Evolutionary conservation across 2,113 vertebrate species (phyloP).

Genomic region (Chionodraco myersi): DNA sequence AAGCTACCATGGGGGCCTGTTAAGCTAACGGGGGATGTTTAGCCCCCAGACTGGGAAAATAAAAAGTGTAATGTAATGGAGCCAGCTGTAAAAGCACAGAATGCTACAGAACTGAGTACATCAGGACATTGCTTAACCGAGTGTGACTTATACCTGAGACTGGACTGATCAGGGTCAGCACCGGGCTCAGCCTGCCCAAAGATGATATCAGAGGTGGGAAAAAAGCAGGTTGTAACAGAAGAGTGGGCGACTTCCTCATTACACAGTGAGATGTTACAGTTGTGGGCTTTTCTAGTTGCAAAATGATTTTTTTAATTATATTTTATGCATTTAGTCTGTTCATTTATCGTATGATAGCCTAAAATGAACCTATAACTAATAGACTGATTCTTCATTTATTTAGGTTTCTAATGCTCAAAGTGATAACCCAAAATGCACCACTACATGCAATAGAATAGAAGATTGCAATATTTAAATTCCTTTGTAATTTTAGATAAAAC

Average conservation of each 20-base stretch:
- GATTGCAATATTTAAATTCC: neutral
- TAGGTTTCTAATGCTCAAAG: neutral
- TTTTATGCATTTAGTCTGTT: neutral
- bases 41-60: constrained; percentile 79
- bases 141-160: constrained; percentile 11
- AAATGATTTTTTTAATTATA: neutral
- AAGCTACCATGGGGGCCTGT: constrained; percentile 68
- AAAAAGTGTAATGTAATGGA: constrained; percentile 79
- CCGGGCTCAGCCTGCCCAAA: neutral
- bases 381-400: too few species aligned
- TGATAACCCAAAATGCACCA: too few species aligned
- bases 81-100: constrained; percentile 80
- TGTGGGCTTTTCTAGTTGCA: neutral
- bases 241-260: neutral
- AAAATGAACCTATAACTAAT: neutral
- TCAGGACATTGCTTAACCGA: constrained; percentile 54
- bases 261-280: neutral
- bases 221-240: constrained; percentile 4
- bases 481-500: neutral
- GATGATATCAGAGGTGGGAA: constrained; percentile 1
- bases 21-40: constrained; percentile 79
- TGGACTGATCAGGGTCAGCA: constrained; percentile 33
- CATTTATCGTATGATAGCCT: neutral
- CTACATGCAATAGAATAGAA: too few species aligned
- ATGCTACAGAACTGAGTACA: constrained; percentile 56